Conservation (phyloP, 1,140 invertebrate species). For the Pseudomyrmex dendroicus region DNA sequence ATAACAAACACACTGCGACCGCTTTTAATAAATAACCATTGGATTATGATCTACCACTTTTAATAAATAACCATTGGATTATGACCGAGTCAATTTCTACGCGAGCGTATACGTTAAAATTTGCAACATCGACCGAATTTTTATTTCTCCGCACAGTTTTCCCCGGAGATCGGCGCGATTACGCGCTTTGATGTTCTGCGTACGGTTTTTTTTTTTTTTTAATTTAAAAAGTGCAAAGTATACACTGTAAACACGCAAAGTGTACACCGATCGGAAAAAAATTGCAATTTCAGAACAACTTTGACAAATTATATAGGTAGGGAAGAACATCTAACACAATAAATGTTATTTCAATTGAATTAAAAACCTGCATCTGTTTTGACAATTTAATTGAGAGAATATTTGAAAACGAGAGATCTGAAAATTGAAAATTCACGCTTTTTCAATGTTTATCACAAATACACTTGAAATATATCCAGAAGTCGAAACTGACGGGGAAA, state of each 20-base stretch:
- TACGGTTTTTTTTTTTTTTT: too few species aligned
- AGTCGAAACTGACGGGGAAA: not conserved
- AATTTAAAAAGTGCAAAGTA: not conserved
- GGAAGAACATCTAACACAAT: too few species aligned
- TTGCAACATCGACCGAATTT: constrained; percentile 14
- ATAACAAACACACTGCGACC: not conserved
- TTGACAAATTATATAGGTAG: too few species aligned
- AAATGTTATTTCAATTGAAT: too few species aligned
- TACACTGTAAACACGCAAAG: not conserved
- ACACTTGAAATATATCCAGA: not conserved
- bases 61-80: constrained; percentile 49
- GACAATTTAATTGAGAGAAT: not conserved
- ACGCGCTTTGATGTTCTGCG: not conserved
- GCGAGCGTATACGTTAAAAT: constrained; percentile 32
- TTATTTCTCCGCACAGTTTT: constrained; percentile 19
- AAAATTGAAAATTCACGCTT: too few species aligned
- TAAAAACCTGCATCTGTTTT: too few species aligned
- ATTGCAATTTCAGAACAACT: not conserved
- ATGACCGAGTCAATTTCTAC: constrained; percentile 42
- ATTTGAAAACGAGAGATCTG: not conserved
- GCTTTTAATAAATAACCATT: too few species aligned
- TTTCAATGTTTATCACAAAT: too few species aligned
- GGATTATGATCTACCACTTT: constrained; percentile 9
- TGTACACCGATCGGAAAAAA: too few species aligned
- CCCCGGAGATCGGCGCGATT: not conserved